Evolutionary conservation across 1,140 invertebrate species (phyloP).

Genomic region (Panulirus ornatus): DNA sequence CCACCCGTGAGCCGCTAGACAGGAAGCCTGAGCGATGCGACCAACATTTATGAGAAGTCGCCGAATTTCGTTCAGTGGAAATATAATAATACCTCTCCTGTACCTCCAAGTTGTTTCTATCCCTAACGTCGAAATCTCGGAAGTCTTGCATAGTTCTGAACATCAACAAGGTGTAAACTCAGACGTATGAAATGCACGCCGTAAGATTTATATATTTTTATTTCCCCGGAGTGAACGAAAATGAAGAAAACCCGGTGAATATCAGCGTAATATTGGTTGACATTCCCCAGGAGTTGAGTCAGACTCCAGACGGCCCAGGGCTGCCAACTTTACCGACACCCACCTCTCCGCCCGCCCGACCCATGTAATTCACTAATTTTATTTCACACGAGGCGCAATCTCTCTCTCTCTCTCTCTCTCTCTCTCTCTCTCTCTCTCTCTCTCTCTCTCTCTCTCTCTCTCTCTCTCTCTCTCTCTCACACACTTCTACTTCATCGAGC

Average conservation of each 20-base stretch:
- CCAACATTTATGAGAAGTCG: conserved; percentile 53
- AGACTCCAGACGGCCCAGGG: conserved; percentile 54
- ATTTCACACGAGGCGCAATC: conserved; percentile 21
- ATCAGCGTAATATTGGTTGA: conserved; percentile 48
- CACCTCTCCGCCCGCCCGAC: not conserved
- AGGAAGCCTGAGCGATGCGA: conserved; percentile 53
- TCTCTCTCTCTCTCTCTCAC: not conserved
- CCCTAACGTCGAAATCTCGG: not conserved
- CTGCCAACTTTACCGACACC: conserved; percentile 44
- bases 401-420: not conserved
- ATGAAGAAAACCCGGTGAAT: conserved; percentile 24
- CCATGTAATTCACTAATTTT: conserved; percentile 26
- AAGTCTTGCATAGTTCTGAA: not conserved
- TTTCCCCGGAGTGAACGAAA: not conserved
- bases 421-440: not conserved
- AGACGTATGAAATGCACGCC: not conserved
- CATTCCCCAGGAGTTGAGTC: conserved; percentile 64
- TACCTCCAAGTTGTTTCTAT: not conserved
- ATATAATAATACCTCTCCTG: not conserved
- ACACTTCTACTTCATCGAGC: no score
- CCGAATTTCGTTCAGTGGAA: conserved; percentile 29
- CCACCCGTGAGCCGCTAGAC: conserved; percentile 57
- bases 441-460: not conserved
- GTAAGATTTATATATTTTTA: no score
- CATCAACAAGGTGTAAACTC: not conserved